Conservation (phyloP, 35 echinoderm and acorn worm species). For the Holothuria glaberrima region DNA sequence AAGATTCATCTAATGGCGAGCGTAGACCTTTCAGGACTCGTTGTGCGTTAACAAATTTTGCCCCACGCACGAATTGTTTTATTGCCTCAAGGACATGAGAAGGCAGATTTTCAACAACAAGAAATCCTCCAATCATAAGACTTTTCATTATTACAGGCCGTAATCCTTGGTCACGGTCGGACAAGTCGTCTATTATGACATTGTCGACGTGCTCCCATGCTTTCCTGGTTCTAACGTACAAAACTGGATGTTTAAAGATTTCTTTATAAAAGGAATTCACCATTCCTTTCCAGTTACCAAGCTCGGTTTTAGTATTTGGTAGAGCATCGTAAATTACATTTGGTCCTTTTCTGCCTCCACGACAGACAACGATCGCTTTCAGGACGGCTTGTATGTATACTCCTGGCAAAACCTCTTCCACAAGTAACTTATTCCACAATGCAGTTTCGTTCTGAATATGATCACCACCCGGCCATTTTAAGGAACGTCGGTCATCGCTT, state of each 20-base stretch:
- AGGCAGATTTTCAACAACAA: not conserved
- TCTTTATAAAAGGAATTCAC: conserved; percentile 52
- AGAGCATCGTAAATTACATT: conserved; percentile 69
- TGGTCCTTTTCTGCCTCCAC: not conserved
- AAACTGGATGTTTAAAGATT: conserved; percentile 63
- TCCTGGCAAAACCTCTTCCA: conserved; percentile 72
- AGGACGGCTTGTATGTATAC: conserved; percentile 61
- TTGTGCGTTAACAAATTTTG: too few relatives aligned
- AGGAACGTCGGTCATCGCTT: conserved; percentile 70
- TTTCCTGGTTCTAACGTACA: conserved; percentile 33
- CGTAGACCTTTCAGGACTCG: too few relatives aligned
- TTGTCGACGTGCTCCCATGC: conserved; percentile 69
- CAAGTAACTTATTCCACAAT: conserved; percentile 82
- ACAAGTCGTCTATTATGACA: conserved; percentile 40
- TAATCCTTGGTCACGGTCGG: not conserved
- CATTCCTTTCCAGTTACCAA: conserved; percentile 62
- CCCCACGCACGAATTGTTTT: not conserved
- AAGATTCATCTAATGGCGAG: not conserved
- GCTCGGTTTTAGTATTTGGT: conserved; percentile 39
- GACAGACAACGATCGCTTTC: conserved; percentile 25
- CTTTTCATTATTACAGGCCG: not conserved
- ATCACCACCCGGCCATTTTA: conserved; percentile 90
- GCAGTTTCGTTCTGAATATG: conserved; percentile 69
- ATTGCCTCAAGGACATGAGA: not conserved
- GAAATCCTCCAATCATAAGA: not conserved